These are phyloP conservation scores for Apogon talboti DNA, from an alignment of 2,797 vertebrate species.

Conservation along the genomic window DNA sequence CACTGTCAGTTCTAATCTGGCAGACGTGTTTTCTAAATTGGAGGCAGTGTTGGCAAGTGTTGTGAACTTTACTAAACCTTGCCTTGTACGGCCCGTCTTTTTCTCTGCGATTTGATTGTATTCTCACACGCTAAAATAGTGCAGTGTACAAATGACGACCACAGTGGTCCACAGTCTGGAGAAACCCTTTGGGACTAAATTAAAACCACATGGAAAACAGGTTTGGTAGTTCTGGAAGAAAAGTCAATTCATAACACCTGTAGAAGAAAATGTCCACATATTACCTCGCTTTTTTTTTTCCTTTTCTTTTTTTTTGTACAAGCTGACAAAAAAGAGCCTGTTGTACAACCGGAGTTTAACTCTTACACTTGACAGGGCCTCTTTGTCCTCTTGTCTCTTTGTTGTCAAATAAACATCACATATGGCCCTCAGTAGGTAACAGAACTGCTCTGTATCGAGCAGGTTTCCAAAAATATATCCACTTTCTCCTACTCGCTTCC, in stretches of 20 bases:
- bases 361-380: constrained; percentile 13
- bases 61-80: constrained; percentile 7
- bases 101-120: neutral
- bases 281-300: neutral
- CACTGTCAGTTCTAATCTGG: neutral
- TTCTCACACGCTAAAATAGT: constrained; percentile 5
- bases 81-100: no score
- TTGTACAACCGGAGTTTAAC: constrained; percentile 4
- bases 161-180: constrained; percentile 14
- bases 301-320: neutral
- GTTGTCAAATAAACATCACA: constrained; percentile 9
- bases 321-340: neutral
- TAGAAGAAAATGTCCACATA: constrained; percentile 18
- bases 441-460: constrained; percentile 7
- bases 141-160: constrained; percentile 3
- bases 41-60: constrained; percentile 9
- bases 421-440: constrained; percentile 23
- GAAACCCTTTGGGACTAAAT: constrained; percentile 4
- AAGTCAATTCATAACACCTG: constrained; percentile 43
- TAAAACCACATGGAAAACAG: constrained; percentile 33
- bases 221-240: constrained; percentile 18
- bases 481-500: neutral
- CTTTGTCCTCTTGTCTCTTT: constrained; percentile 19
- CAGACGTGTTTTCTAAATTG: constrained; percentile 1
- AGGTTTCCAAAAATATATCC: constrained; percentile 9